Conservation (phyloP, 2,888 invertebrate genomes). For the Branchellion lobata region DNA sequence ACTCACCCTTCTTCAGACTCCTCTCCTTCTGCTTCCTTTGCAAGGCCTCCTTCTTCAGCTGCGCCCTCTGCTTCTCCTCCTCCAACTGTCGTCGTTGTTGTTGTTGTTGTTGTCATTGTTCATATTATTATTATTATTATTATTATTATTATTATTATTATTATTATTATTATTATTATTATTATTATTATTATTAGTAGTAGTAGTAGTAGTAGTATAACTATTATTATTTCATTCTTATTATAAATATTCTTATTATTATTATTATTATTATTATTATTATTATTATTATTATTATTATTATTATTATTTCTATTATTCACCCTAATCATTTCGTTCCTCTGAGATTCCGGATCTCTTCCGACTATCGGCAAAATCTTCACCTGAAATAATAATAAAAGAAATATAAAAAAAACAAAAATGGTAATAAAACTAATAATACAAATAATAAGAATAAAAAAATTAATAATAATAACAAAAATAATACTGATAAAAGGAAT, state of each 20-base stretch:
- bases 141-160: background rate
- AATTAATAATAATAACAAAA: background rate
- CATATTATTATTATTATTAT: background rate
- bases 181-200: too few species aligned
- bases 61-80: conserved; percentile 88
- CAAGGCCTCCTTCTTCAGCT: conserved; percentile 74
- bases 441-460: background rate
- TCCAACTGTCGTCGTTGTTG: conserved; percentile 72
- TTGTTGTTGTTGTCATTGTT: background rate
- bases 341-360: conserved; percentile 87
- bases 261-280: background rate
- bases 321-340: conserved; percentile 85
- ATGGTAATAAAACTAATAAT: background rate
- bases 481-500: too few species aligned
- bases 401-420: background rate
- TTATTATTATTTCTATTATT: conserved; percentile 31
- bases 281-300: background rate
- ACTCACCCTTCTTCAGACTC: conserved; percentile 62
- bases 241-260: too few species aligned
- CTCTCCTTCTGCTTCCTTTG: conserved; percentile 67
- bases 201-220: too few species aligned
- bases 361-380: conserved; percentile 92
- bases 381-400: conserved; percentile 65
- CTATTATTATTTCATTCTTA: too few species aligned
- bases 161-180: conserved; percentile 22